These are phyloP conservation scores for Trichosurus vulpecula DNA, from an alignment of 2,797 vertebrate genomes.

Conservation along the genomic window DNA sequence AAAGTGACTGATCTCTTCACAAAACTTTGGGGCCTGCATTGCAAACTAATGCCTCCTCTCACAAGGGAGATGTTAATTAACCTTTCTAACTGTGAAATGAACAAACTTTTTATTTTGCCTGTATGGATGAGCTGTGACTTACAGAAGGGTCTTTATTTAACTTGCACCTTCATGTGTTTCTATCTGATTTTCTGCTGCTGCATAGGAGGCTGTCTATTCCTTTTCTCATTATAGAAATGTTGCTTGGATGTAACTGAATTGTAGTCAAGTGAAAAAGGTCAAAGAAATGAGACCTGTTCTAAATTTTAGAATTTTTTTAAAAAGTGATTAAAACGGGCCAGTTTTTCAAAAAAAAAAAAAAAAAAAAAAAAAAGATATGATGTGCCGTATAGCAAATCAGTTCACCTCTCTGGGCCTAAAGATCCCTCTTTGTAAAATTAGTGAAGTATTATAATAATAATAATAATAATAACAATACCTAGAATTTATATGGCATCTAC, in stretches of 20 bases:
- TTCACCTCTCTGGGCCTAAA: too few relatives aligned
- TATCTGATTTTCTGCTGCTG: constrained; percentile 31
- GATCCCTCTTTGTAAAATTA: too few relatives aligned
- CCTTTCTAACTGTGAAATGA: constrained; percentile 30
- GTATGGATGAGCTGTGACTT: background rate
- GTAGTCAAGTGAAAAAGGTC: constrained; percentile 66
- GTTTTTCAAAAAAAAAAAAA: constrained; percentile 79
- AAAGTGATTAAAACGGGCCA: constrained; percentile 73
- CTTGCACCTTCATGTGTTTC: constrained; percentile 51
- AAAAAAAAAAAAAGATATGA: too few relatives aligned
- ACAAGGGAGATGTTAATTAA: background rate
- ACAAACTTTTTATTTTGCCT: constrained; percentile 22
- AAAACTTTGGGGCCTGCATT: background rate
- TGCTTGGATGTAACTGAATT: constrained; percentile 68
- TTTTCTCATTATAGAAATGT: constrained; percentile 54
- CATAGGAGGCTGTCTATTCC: background rate
- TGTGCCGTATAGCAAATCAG: too few relatives aligned
- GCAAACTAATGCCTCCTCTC: background rate
- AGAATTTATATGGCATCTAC: too few relatives aligned
- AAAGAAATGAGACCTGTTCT: constrained; percentile 69
- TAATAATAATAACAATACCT: too few relatives aligned
- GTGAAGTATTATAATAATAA: too few relatives aligned
- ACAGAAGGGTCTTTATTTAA: constrained; percentile 11
- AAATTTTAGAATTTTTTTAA: constrained; percentile 67
- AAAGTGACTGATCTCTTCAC: background rate